phyloP scores from a whole-genome alignment of 2,888 invertebrate genomes.

The Pachycephus smyrnensis region DNA sequence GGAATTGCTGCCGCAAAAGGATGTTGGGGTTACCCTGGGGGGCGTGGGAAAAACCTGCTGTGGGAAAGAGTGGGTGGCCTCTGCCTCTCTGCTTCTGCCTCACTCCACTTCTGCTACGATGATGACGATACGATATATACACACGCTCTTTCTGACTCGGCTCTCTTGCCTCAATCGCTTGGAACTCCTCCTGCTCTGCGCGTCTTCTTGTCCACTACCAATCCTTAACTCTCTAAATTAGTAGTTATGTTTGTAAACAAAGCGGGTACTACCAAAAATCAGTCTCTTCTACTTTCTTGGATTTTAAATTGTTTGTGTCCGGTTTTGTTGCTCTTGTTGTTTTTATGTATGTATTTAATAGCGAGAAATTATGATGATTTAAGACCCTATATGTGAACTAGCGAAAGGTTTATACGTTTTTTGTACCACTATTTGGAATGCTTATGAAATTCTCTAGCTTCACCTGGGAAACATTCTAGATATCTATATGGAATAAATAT shows the following conservation, averaged over 20 bases:
- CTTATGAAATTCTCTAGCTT: not conserved
- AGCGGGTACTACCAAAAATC: not conserved
- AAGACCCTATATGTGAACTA: not conserved
- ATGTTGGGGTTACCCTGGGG: conserved; percentile 82
- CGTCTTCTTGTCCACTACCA: not conserved
- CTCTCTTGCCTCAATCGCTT: not conserved
- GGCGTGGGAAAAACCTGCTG: conserved; percentile 85
- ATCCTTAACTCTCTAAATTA: not conserved
- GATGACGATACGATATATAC: conserved; percentile 51
- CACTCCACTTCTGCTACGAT: conserved; percentile 66
- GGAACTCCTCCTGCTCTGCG: not conserved
- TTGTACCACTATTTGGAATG: not conserved
- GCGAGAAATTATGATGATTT: not conserved
- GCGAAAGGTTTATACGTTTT: not conserved
- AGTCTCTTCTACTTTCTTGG: not conserved
- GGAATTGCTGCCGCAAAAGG: conserved; percentile 71
- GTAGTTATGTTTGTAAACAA: not conserved
- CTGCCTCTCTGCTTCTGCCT: conserved; percentile 55
- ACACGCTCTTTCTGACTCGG: conserved; percentile 16
- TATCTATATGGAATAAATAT: not conserved
- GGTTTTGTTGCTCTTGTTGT: not conserved
- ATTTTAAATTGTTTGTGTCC: not conserved
- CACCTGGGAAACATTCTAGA: not conserved
- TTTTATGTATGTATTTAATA: not conserved
- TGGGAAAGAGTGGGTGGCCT: conserved; percentile 85